A percentile compares a stretch with the other conserved stretches of the same genome.
Conservation (phyloP, 2,797 vertebrate species). For the Sebastes jordani region DNA sequence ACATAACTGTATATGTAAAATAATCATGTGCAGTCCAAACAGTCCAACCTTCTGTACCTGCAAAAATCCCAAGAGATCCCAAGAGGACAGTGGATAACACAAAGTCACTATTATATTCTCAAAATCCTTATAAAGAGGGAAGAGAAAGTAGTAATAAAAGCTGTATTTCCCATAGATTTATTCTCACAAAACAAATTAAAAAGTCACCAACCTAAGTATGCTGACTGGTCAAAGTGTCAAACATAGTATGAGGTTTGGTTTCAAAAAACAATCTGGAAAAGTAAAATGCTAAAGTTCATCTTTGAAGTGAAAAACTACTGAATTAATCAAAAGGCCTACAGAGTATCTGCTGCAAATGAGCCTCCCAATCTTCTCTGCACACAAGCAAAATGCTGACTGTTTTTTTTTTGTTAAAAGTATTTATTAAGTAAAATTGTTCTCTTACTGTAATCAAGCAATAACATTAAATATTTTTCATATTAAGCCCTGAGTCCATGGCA, state of each 20-base stretch:
- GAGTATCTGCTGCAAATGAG: background rate
- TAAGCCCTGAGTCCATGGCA: conserved; percentile 19
- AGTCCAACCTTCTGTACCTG: conserved; percentile 5
- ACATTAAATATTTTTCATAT: conserved; percentile 27
- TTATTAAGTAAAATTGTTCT: background rate
- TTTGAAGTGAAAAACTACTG: background rate
- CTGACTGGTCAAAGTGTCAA: background rate
- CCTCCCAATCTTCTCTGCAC: background rate
- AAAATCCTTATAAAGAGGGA: conserved; percentile 19
- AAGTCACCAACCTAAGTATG: background rate
- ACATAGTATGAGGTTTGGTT: background rate
- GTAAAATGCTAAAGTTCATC: background rate
- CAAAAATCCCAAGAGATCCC: conserved; percentile 19
- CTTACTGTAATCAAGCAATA: conserved; percentile 23
- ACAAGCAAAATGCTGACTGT: background rate
- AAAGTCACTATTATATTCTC: conserved; percentile 42
- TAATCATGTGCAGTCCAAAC: conserved; percentile 8
- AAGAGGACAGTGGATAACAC: conserved; percentile 18
- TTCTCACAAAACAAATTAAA: conserved; percentile 3
- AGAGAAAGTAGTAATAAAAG: conserved; percentile 12
- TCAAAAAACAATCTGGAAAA: background rate
- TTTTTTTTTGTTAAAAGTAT: background rate
- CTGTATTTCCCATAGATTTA: conserved; percentile 11
- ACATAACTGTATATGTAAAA: background rate
- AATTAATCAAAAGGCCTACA: background rate